Conservation (phyloP, 64 coral and sea anemone genomes). For the Astreopora myriophthalma region DNA sequence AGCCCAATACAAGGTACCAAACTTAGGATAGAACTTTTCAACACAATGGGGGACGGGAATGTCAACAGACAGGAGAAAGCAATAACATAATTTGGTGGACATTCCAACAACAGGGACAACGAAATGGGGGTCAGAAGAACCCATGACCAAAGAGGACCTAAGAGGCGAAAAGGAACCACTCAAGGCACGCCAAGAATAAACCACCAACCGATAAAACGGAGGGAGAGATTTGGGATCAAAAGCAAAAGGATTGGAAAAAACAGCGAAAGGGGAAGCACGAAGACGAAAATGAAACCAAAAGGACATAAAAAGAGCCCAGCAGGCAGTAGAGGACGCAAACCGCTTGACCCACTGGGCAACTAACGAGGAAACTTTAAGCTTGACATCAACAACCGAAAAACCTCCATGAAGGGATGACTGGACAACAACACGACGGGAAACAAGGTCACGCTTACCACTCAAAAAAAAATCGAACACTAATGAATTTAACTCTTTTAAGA, state of each 20-base stretch:
- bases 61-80: not conserved
- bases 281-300: not conserved
- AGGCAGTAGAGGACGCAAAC: not conserved
- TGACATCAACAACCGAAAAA: not conserved
- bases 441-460: not conserved
- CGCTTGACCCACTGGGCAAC: not conserved
- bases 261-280: too few relatives aligned
- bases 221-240: too few relatives aligned
- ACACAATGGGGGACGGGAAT: not conserved
- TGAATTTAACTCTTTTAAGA: not conserved
- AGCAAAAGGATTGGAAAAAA: not conserved
- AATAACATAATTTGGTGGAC: too few relatives aligned
- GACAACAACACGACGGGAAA: not conserved
- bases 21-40: not conserved
- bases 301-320: not conserved
- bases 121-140: too few relatives aligned
- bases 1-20: not conserved
- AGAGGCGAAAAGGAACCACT: too few relatives aligned
- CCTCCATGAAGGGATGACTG: not conserved
- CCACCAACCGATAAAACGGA: too few relatives aligned
- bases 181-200: too few relatives aligned
- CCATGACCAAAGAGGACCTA: too few relatives aligned
- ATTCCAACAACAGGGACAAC: too few relatives aligned
- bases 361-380: not conserved
- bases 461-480: not conserved